These are phyloP conservation scores for Hystrix brachyura DNA, from an alignment of 2,113 vertebrate species.

Conservation along the genomic window DNA sequence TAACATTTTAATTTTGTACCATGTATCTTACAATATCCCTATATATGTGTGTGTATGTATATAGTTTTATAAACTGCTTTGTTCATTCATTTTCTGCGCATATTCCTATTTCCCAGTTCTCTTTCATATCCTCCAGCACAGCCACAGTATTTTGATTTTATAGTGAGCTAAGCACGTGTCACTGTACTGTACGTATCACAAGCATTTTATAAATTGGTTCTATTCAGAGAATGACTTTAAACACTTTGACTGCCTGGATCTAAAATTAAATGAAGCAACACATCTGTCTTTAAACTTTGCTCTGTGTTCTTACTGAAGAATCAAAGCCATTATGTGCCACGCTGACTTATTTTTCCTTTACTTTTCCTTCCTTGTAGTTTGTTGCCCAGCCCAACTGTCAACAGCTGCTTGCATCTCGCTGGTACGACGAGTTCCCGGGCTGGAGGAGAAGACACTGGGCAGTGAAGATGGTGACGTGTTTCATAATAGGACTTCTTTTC, in stretches of 20 bases:
- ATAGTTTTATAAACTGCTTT: background rate
- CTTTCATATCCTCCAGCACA: background rate
- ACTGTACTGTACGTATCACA: background rate
- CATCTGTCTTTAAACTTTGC: background rate
- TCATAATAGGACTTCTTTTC: constrained; percentile 96
- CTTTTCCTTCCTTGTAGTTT: constrained; percentile 90
- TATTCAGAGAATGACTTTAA: background rate
- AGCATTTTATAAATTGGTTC: background rate
- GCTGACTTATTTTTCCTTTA: constrained; percentile 62
- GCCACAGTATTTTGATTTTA: background rate
- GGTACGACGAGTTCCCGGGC: constrained; percentile 98
- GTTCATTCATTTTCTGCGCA: background rate
- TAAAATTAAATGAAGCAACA: background rate
- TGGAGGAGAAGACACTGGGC: constrained; percentile 98
- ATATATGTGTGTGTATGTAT: background rate
- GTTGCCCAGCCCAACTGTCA: constrained; percentile 99
- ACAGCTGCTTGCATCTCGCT: constrained; percentile 97
- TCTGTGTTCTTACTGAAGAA: background rate
- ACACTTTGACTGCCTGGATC: background rate
- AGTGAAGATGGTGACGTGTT: constrained; percentile 95
- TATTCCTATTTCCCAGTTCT: background rate
- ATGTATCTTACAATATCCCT: background rate
- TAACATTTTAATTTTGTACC: background rate
- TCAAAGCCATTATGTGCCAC: accelerated
- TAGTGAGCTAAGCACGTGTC: background rate